These are phyloP conservation scores for Pionites leucogaster DNA, from an alignment of 2,113 vertebrate species.

Conservation along the genomic window DNA sequence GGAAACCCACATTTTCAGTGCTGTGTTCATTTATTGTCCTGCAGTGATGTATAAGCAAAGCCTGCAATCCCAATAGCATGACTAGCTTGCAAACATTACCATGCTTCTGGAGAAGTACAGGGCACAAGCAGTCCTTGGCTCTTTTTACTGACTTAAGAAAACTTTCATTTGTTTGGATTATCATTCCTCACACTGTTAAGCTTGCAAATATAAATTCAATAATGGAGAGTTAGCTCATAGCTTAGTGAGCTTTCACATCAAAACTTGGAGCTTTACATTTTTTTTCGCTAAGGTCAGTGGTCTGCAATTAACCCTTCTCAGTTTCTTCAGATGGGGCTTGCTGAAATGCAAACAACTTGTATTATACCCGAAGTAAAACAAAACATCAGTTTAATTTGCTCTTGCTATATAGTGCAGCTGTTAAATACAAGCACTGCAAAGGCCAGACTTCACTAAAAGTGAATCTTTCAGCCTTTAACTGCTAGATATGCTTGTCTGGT, in stretches of 20 bases:
- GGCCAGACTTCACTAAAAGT: background rate
- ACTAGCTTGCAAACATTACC: background rate
- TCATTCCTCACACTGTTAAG: slow-evolving; percentile 23
- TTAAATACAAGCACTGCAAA: background rate
- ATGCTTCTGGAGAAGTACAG: background rate
- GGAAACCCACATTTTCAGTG: background rate
- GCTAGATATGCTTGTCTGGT: background rate
- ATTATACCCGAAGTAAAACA: background rate
- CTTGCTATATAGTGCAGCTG: background rate
- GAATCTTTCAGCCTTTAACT: background rate
- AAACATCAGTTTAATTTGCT: background rate
- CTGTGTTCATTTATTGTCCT: background rate
- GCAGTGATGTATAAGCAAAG: background rate
- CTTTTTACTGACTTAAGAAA: slow-evolving; percentile 18
- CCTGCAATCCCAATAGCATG: background rate
- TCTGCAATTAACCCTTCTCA: slow-evolving; percentile 25
- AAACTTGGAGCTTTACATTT: slow-evolving; percentile 29
- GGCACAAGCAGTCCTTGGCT: slow-evolving; percentile 17
- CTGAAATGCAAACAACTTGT: background rate
- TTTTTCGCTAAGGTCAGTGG: slow-evolving; percentile 8
- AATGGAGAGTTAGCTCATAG: slow-evolving; percentile 18
- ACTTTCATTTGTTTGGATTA: slow-evolving; percentile 54
- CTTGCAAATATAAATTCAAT: slow-evolving; percentile 41
- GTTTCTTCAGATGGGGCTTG: background rate
- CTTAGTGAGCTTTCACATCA: slow-evolving; percentile 26